phyloP scores from a whole-genome alignment of 2,797 vertebrate species.

The Rhinophrynus dorsalis region DNA sequence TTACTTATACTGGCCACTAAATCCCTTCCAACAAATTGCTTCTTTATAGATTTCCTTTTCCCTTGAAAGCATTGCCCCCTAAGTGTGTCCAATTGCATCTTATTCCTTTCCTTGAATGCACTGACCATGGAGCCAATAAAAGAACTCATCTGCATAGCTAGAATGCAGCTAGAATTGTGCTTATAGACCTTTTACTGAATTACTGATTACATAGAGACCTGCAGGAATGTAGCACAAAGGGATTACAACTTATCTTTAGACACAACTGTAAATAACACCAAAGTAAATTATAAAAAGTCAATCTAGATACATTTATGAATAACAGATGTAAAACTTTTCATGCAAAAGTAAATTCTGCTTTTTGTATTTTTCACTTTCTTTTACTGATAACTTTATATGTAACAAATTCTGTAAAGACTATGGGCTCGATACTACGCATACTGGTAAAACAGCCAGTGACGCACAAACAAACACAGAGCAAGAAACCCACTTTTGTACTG shows the following conservation, averaged over 20 bases:
- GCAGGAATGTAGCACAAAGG: constrained; percentile 47
- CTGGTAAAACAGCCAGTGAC: too few relatives aligned
- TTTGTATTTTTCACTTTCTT: too few relatives aligned
- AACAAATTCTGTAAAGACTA: too few relatives aligned
- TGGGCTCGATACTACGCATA: too few relatives aligned
- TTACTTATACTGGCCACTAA: constrained; percentile 60
- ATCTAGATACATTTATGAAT: constrained; percentile 51
- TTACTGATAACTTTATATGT: too few relatives aligned
- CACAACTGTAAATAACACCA: not conserved
- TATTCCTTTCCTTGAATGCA: constrained; percentile 60
- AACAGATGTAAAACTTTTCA: constrained; percentile 19
- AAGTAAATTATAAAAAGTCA: constrained; percentile 54
- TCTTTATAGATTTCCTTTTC: constrained; percentile 60
- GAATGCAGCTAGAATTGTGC: constrained; percentile 52
- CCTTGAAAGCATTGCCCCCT: constrained; percentile 51
- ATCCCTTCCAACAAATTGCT: constrained; percentile 58
- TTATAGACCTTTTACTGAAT: constrained; percentile 55
- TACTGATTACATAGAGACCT: constrained; percentile 60
- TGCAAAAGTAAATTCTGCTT: not conserved
- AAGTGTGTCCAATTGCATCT: constrained; percentile 62
- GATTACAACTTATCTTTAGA: constrained; percentile 7
- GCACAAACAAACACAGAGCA: too few relatives aligned
- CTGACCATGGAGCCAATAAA: constrained; percentile 54
- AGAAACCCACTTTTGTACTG: too few relatives aligned
- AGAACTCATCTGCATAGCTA: constrained; percentile 59